These are phyloP conservation scores for Trematomus loennbergii DNA, from an alignment of 2,113 vertebrate species.

Conservation along the genomic window DNA sequence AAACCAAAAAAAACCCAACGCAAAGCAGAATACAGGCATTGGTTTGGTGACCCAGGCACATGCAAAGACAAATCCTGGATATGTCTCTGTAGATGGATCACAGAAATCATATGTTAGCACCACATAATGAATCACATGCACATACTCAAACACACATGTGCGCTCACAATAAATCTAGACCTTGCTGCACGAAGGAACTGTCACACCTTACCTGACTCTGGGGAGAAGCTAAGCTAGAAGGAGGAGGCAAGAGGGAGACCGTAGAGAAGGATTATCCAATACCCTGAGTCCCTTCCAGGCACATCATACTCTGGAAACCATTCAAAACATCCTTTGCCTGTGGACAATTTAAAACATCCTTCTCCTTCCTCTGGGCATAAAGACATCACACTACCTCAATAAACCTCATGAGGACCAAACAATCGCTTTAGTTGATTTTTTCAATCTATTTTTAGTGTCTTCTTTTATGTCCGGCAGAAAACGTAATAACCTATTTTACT, in stretches of 20 bases:
- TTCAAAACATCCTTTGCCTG: slow-evolving; percentile 27
- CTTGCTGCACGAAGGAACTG: slow-evolving; percentile 32
- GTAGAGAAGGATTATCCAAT: slow-evolving; percentile 53
- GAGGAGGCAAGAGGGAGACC: slow-evolving; percentile 49
- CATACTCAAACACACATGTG: slow-evolving; percentile 1
- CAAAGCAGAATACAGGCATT: not conserved
- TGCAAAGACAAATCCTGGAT: slow-evolving; percentile 19
- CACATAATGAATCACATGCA: slow-evolving; percentile 31
- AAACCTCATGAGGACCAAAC: slow-evolving; percentile 36
- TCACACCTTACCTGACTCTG: slow-evolving; percentile 49
- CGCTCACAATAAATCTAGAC: slow-evolving; percentile 30
- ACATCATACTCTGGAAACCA: slow-evolving; percentile 18
- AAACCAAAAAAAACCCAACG: too few relatives aligned
- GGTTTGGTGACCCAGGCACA: not conserved
- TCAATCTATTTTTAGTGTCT: slow-evolving; percentile 53
- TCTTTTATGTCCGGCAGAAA: slow-evolving; percentile 44
- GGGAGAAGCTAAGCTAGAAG: slow-evolving; percentile 47
- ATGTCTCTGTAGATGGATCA: slow-evolving; percentile 24
- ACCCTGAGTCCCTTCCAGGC: slow-evolving; percentile 36
- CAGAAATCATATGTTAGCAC: slow-evolving; percentile 5
- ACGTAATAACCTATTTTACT: slow-evolving; percentile 50
- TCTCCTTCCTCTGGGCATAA: slow-evolving; percentile 14
- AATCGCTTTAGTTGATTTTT: slow-evolving; percentile 52
- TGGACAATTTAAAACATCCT: slow-evolving; percentile 51
- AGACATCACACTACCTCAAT: slow-evolving; percentile 22